Evolutionary conservation across 2,113 vertebrate species (phyloP), one percentile per base, ranked within the genome.

Genomic region (Malaclemys terrapin): DNA sequence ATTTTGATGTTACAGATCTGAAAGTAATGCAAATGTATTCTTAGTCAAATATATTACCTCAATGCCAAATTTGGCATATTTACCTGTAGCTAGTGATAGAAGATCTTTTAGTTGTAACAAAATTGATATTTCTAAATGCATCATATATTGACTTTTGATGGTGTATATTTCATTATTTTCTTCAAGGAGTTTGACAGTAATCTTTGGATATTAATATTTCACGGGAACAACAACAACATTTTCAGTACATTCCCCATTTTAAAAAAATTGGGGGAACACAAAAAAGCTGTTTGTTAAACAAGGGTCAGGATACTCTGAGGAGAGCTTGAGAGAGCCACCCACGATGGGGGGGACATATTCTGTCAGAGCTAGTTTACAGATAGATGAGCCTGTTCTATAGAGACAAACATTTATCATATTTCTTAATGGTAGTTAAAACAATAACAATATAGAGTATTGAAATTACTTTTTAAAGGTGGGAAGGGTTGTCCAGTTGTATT

Each of bases 391-490:
- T 53, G 1, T 84, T 8, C 83, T 87, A n/a, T 31, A 72, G 59
- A 31, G 1, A 83, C 45, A n/a, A 19, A 2, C 53, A 81, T 5
- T 92, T 84, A 29, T 57, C 94, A 91, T 89, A 38, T 47, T 82
- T 90, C 96, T 93, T 92, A 79, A 57, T 13, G 38, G 22, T 78
- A 78, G 42, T 27, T 78, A 78, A 47, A 78, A 78, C 42, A 47
- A 27, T 76, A 76, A 45, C 11, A 25, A 47, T 89, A 10, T 7
- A 62, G 14, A 47, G 45, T 84, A 2, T 27, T 75, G 29, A 79
- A 20, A 27, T 91, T 95, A 54, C 47, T 31, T 88, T 89, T 65
- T 3, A 11, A n/a, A 85, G 89, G 57, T 0, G 0, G 11, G 24
- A 25, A 42, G 42, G 42, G 27, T 47, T 22, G 35, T 24, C n/a